A percentile compares a stretch with the other conserved stretches of the same genome.
These are phyloP conservation scores for Geodia barretti DNA, from an alignment of 37 sponge, comb jelly and placozoan genomes.

Conservation along the genomic window DNA sequence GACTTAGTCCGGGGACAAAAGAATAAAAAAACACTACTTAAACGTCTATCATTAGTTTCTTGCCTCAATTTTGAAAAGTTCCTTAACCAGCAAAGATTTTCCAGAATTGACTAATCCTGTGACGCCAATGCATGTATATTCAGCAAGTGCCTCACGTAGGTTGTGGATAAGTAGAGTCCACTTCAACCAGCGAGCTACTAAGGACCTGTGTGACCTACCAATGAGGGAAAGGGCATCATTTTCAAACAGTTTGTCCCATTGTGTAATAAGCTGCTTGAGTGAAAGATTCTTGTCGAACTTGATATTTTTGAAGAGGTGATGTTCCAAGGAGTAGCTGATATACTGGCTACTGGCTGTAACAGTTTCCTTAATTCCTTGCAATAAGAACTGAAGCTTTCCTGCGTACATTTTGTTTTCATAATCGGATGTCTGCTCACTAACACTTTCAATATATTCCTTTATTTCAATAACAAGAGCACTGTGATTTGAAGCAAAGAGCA, in stretches of 20 bases:
- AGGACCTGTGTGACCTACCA: constrained; percentile 19
- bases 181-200: constrained; percentile 74
- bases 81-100: constrained; percentile 57
- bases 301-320: constrained; percentile 44
- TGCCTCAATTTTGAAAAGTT: constrained; percentile 58
- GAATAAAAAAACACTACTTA: too few species aligned
- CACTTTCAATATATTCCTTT: constrained; percentile 39
- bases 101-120: constrained; percentile 72
- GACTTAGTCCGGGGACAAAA: too few species aligned
- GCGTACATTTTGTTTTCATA: constrained; percentile 17
- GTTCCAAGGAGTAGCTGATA: constrained; percentile 72
- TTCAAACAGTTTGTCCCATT: constrained; percentile 57
- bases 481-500: constrained; percentile 13
- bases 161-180: constrained; percentile 62
- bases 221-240: constrained; percentile 57
- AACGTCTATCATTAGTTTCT: too few species aligned
- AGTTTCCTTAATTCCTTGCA: constrained; percentile 31
- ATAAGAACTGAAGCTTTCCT: constrained; percentile 63
- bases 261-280: constrained; percentile 8
- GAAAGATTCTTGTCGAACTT: constrained; percentile 14
- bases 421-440: constrained; percentile 3
- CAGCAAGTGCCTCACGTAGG: constrained; percentile 62
- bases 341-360: constrained; percentile 66
- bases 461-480: constrained; percentile 34
- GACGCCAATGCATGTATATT: constrained; percentile 64